phyloP scores from a whole-genome alignment of 2,797 vertebrate genomes.

The Anabacerthia variegaticeps region DNA sequence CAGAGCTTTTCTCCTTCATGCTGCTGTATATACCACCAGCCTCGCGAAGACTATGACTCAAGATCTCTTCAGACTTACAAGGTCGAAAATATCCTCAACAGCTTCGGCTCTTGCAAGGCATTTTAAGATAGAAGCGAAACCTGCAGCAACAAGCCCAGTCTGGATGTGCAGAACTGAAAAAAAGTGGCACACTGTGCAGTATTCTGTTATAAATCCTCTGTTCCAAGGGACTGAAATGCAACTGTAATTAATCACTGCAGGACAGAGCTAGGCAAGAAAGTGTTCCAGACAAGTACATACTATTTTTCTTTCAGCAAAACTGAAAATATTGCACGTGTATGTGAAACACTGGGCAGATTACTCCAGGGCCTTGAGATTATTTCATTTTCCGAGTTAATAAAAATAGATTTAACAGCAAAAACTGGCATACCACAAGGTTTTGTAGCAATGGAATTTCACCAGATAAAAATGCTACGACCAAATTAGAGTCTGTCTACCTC shows the following conservation, averaged over 20 bases:
- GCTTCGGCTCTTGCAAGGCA: background rate
- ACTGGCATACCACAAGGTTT: background rate
- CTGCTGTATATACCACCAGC: background rate
- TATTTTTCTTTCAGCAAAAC: background rate
- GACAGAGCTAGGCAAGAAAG: background rate
- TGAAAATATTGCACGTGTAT: background rate
- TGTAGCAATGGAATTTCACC: background rate
- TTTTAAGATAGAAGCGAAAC: background rate
- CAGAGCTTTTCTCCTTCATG: background rate
- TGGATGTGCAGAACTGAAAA: background rate
- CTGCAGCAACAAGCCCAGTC: background rate
- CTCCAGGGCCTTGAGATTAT: background rate
- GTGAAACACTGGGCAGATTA: background rate
- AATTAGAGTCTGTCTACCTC: slow-evolving; percentile 25
- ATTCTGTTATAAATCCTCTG: background rate
- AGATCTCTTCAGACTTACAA: background rate
- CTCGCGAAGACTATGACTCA: background rate
- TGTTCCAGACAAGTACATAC: accelerated
- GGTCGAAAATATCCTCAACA: slow-evolving; percentile 11
- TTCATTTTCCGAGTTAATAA: slow-evolving; percentile 21
- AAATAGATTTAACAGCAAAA: slow-evolving; percentile 33
- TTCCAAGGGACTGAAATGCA: background rate
- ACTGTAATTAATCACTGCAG: slow-evolving; percentile 22
- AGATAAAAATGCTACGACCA: background rate
- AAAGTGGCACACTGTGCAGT: background rate